phyloP scores from a whole-genome alignment of 2,797 vertebrate genomes.

The Myiotriccus ornatus region DNA sequence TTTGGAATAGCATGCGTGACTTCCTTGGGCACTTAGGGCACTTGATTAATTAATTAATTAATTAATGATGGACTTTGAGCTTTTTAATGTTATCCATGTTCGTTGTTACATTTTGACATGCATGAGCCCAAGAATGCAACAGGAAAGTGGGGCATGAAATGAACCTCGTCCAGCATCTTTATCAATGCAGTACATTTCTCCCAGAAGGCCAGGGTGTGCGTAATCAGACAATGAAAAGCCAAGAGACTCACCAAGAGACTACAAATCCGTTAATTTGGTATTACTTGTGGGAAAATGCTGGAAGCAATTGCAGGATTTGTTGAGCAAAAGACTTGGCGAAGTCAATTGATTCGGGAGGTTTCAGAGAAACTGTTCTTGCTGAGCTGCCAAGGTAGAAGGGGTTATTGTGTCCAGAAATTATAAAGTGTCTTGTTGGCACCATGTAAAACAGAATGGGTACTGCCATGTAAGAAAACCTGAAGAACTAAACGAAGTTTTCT shows the following conservation, averaged over 20 bases:
- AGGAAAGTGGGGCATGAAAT: conserved; percentile 44
- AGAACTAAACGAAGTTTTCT: neutral
- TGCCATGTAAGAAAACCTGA: neutral
- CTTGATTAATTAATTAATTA: no score
- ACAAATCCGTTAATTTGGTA: conserved; percentile 68
- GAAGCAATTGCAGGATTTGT: conserved; percentile 63
- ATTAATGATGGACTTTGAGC: conserved; percentile 21
- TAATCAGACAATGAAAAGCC: conserved; percentile 58
- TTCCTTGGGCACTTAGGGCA: neutral
- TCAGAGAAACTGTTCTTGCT: conserved; percentile 64
- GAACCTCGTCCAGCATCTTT: conserved; percentile 59
- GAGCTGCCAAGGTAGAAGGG: conserved; percentile 57
- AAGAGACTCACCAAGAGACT: conserved; percentile 51
- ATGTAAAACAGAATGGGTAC: neutral
- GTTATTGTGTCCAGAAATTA: conserved; percentile 45
- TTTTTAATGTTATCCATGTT: conserved; percentile 1
- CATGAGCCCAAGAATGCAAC: neutral
- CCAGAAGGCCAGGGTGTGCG: conserved; percentile 20
- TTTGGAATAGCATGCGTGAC: neutral
- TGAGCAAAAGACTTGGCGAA: conserved; percentile 67
- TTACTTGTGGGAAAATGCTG: conserved; percentile 64
- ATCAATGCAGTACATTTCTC: conserved; percentile 52
- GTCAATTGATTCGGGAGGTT: conserved; percentile 71
- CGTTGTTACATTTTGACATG: neutral
- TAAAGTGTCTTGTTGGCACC: neutral